These are phyloP conservation scores for Erethizon dorsatum DNA, from an alignment of 2,797 vertebrate species.

Conservation along the genomic window DNA sequence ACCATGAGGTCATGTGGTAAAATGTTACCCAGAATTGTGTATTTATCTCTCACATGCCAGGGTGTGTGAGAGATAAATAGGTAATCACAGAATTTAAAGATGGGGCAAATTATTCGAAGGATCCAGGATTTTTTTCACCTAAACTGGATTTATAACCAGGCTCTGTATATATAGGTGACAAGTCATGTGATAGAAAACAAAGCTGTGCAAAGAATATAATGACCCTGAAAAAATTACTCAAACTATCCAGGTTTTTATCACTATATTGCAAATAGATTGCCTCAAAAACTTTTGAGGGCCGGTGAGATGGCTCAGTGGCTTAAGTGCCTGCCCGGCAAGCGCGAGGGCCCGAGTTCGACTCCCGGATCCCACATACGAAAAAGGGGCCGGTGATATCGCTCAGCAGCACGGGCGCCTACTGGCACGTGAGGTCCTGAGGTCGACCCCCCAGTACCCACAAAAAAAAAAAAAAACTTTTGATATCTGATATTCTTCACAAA, in stretches of 20 bases:
- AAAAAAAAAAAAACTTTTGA: background rate
- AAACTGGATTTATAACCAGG: background rate
- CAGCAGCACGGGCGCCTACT: too few species aligned
- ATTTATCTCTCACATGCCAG: background rate
- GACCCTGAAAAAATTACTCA: background rate
- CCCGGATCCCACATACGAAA: too few species aligned
- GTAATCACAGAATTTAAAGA: constrained; percentile 57
- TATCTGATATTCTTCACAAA: background rate
- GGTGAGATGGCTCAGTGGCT: too few species aligned
- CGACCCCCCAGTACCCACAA: too few species aligned
- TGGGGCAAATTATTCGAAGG: background rate
- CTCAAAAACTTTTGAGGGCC: background rate
- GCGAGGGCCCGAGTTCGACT: too few species aligned
- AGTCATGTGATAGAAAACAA: background rate
- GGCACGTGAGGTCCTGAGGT: too few species aligned
- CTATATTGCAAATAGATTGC: background rate
- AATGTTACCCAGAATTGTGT: background rate
- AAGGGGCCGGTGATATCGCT: too few species aligned
- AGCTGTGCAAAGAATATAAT: background rate
- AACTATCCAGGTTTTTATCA: background rate
- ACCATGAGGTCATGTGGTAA: constrained; percentile 6
- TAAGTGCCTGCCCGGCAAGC: too few species aligned
- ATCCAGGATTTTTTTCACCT: background rate
- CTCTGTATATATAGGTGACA: background rate
- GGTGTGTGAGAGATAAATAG: background rate